Evolutionary conservation across 2,113 vertebrate genomes (phyloP), one percentile per base, ranked within the genome.

Genomic region (Phalacrocorax pelagicus): DNA sequence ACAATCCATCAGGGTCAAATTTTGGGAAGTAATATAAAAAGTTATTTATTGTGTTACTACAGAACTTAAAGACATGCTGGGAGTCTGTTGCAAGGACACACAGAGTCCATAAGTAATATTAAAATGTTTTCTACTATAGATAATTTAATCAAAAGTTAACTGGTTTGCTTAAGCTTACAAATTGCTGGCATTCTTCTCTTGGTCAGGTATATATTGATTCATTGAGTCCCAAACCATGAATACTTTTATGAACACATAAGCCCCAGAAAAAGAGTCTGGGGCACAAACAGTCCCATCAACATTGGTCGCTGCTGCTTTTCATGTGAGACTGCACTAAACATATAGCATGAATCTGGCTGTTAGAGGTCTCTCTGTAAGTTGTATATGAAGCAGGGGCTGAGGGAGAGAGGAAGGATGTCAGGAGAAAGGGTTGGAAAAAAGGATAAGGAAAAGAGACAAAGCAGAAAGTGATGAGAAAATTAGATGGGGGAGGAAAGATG

Each of bases 1-100:
- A 86, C 83, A 83, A 88, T 71, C 80, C 67, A 88, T 93, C 84
- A 75, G 83, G 65, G 65, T 94, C 73, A 44, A 36, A 66, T 89
- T 91, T 70, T 55, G 83, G 71, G 78, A 92, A 80, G 75, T 46
- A 85, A 91, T 62, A 78, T 22, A 86, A 81, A 61, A 89, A 51
- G 52, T n/a, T 91, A 77, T 86, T 92, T 91, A 72, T n/a, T 26
- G 40, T 51, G 58, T 8, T 67, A 8, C 23, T 24, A 51, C 3
- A 8, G 70, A 92, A 88, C 55, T 87, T 26, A 80, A 42, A 72
- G 51, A 86, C 15, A 1, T 67, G 54, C 70, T 72, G 88, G 66
- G 54, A 89, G 20, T 24, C n/a, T 52, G 38, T 19, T 66, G 55
- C 57, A 94, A 67, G 81, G 34, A 49, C 65, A 73, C 27, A 30